Evolutionary conservation across 2,888 invertebrate genomes (phyloP).

Genomic region (Parnassius orleans): DNA sequence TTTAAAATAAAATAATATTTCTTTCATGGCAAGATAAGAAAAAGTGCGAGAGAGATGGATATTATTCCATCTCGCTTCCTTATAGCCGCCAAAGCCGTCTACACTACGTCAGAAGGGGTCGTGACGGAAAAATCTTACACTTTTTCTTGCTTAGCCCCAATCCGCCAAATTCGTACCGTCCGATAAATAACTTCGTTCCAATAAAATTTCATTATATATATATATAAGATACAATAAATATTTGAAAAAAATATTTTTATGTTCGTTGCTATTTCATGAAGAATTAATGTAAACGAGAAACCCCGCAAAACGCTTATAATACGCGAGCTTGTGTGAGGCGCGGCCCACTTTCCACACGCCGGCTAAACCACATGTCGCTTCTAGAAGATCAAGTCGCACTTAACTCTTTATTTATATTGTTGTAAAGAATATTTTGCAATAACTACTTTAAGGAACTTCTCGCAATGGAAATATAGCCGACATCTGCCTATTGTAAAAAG

Average conservation of each 20-base stretch:
- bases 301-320: conserved; percentile 57
- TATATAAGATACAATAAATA: no score
- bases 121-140: no score
- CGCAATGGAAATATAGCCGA: conserved; percentile 39
- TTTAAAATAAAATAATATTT: no score
- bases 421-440: conserved; percentile 53
- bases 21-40: no score
- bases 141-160: no score
- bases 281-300: conserved; percentile 58
- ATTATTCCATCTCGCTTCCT: no score
- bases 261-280: conserved; percentile 38
- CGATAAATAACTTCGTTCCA: no score
- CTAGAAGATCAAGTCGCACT: conserved; percentile 27
- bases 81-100: no score
- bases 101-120: no score
- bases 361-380: conserved; percentile 64
- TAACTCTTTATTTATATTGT: conserved; percentile 38
- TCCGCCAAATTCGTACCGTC: no score
- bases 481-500: conserved; percentile 53
- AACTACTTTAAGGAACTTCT: conserved; percentile 28
- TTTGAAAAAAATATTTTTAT: neutral
- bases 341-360: conserved; percentile 73
- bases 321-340: conserved; percentile 72
- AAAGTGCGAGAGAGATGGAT: no score
- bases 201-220: no score